Base-by-base conservation (phyloP, 2,888 invertebrate genomes). In the Meteorus cinctellus region DNA sequence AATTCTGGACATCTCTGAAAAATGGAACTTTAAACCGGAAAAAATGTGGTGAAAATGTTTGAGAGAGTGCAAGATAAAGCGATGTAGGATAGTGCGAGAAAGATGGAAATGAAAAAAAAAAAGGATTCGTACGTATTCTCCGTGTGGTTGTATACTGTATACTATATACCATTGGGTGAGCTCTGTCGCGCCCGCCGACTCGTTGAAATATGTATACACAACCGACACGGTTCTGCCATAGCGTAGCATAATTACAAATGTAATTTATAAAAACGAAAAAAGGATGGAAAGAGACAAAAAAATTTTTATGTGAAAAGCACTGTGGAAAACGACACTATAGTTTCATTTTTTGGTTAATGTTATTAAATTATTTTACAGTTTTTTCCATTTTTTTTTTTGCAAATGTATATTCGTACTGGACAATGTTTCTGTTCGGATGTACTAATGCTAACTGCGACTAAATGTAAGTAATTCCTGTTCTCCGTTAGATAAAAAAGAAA, bases 191-290 rank as follows among this genome's bases (percentile, higher is more conserved):
- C 72, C 60, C 72, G 70, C 60, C 75, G 36, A 74, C 77, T 59
- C 63, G 62, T 73, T 79, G 76, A 83, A 83, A 86, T 83, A 83
- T 84, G 82, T 79, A 75, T 75, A 75, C 77, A 68, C 79, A 69
- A 68, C 72, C 77, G 76, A 55, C 55, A 80, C 78, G 78, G 73
- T 68, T 72, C 67, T 55, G 74, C 76, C 76, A 70, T 75, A 74
- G 69, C 74, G 75, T 76, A 72, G 79, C 81, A 83, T 86, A 84
- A 86, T 86, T 85, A 82, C 82, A 82, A 83, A 82, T 81, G 82
- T 84, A 85, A 86, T 86, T 86, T 80, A 84, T 83, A 81, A 83
- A 81, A 83, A 82, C 10, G 63, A 77, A 63, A 66, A 77, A 45
- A 31, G 72, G 41, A 24, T 34, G 34, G 0, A 34, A 24, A 24